These are phyloP conservation scores for Anastrepha obliqua DNA, from an alignment of 1,140 invertebrate genomes.

Conservation along the genomic window DNA sequence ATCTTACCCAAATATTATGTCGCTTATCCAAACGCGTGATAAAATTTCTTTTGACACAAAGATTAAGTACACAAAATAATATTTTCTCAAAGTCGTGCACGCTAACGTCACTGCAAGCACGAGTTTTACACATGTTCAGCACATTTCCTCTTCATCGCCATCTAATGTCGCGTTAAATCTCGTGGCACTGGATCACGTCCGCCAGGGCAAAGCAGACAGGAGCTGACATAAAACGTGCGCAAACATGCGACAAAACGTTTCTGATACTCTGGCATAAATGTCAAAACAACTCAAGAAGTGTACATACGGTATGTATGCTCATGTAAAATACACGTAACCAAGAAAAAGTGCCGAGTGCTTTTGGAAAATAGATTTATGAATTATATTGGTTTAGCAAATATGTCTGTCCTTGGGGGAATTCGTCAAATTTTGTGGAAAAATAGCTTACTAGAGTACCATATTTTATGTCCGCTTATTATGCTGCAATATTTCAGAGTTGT, in stretches of 20 bases:
- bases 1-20: background rate
- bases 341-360: no score
- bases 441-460: no score
- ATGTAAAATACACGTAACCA: no score
- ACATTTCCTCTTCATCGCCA: background rate
- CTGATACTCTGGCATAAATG: conserved; percentile 27
- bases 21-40: conserved; percentile 31
- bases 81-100: background rate
- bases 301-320: background rate
- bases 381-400: no score
- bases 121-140: conserved; percentile 20
- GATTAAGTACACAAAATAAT: background rate
- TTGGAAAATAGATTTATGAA: no score
- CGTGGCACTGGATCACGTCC: conserved; percentile 25
- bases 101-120: background rate
- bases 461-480: no score
- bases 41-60: conserved; percentile 12
- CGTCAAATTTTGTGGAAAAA: no score
- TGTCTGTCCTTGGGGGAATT: no score
- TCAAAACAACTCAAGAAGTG: conserved; percentile 40
- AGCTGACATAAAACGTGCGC: conserved; percentile 34
- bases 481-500: no score
- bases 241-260: conserved; percentile 49
- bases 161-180: conserved; percentile 16
- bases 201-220: background rate